These are phyloP conservation scores for Euura lappo DNA, from an alignment of 1,140 invertebrate species.

Conservation along the genomic window DNA sequence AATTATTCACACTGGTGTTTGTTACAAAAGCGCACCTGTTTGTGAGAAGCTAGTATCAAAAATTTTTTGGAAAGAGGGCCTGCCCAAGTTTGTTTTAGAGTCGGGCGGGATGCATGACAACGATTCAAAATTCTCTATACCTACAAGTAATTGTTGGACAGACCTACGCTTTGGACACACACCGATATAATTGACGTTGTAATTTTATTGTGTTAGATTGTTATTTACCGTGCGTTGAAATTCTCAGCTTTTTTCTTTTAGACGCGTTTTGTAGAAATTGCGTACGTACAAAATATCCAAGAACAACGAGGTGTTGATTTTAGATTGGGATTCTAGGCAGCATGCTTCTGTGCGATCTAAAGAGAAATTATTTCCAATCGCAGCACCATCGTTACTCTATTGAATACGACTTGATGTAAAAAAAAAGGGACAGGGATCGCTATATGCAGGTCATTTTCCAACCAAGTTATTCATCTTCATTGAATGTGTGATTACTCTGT, in stretches of 20 bases:
- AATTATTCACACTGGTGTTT: background rate
- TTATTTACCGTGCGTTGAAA: background rate
- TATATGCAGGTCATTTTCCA: background rate
- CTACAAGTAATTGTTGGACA: conserved; percentile 1
- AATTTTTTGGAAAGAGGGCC: conserved; percentile 5
- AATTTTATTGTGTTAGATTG: background rate
- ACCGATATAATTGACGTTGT: background rate
- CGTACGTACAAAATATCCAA: background rate
- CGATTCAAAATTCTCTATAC: background rate
- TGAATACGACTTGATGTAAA: background rate
- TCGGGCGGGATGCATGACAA: background rate
- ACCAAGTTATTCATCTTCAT: background rate
- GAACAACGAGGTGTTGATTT: background rate
- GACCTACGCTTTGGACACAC: background rate
- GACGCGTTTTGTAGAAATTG: background rate
- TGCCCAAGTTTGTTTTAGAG: conserved; percentile 2
- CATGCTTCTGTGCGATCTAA: background rate
- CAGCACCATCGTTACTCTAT: background rate
- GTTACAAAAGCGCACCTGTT: background rate
- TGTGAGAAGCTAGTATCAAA: background rate
- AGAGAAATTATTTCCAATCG: background rate
- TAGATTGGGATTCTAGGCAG: background rate
- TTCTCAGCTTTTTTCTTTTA: background rate
- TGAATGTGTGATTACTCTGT: background rate
- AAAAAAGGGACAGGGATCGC: background rate